Conservation (phyloP, 2,797 vertebrate genomes). For the Arctocebus calabarensis region DNA sequence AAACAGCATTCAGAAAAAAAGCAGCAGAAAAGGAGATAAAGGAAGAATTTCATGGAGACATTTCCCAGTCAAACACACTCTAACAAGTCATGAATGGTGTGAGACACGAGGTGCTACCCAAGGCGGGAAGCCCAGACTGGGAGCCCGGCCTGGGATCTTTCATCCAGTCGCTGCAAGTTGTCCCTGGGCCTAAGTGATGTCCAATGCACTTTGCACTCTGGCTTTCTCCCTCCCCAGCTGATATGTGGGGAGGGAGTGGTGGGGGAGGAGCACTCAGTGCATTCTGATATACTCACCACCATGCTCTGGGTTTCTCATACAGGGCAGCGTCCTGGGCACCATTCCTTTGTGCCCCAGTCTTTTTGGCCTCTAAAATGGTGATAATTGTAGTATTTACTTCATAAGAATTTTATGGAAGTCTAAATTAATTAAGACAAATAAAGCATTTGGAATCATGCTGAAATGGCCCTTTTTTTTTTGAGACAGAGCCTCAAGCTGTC, state of each 20-base stretch:
- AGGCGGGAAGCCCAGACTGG: not conserved
- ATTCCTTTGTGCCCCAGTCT: not conserved
- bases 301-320: not conserved
- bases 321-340: not conserved
- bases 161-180: not conserved
- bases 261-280: not conserved
- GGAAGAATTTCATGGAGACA: not conserved
- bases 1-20: not conserved
- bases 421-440: not conserved
- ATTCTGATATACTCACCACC: not conserved
- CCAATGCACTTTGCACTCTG: not conserved
- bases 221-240: not conserved
- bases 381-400: not conserved
- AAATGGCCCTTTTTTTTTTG: no score
- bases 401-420: not conserved
- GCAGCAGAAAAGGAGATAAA: not conserved
- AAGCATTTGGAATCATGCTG: not conserved
- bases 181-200: not conserved
- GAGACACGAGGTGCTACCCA: not conserved
- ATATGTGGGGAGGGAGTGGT: not conserved
- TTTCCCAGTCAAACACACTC: not conserved
- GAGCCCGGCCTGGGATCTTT: not conserved
- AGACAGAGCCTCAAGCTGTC: no score
- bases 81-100: not conserved
- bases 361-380: not conserved